Base-by-base conservation (phyloP, 2,888 invertebrate species). In the Drosophila multiciliata region DNA sequence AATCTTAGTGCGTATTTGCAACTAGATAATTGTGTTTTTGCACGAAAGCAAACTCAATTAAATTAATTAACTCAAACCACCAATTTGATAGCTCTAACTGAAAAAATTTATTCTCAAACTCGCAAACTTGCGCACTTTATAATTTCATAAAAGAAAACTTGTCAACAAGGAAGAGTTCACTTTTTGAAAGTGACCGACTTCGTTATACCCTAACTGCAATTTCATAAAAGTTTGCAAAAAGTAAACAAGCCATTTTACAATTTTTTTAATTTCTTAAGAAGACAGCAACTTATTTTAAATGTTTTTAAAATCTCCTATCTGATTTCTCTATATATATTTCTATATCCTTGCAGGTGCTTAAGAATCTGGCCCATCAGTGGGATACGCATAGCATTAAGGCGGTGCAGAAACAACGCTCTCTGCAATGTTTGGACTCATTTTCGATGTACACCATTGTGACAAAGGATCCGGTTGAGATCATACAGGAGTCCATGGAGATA, bases 401-500 rank as follows among this genome's bases (percentile, higher is more conserved):
- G 0, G 83, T 83, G 0, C 90, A 84, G 23, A 92, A 92, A 52
- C 91, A 90, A 45, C 90, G 91, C 0, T 92, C 92, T 0, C 75
- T 92, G 32, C 92, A 91, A 23, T 92, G 92, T 8, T 57, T 92
- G 17, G 92, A 92, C 57, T 92, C 92, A 0, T 93, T 92, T 45
- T 92, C 93, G 3, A 92, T 93, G 91, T 92, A 93, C 78, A 92
- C 92, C 0, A 92, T 92, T 23, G 92, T 92, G 0, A 90, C 92
- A 4, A 92, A 92, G 58, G 91, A 92, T 78, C 92, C 92, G 0
- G 80, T 83, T 0, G 93, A 93, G 49, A 92, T 93, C 3, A 92
- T 92, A 50, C 92, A 92, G 23, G 93, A 92, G 48, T 92, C 92
- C 0, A 92, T 92, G 92, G 93, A 92, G 68, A 92, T 92, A 58